Base-by-base conservation (phyloP, 2,888 invertebrate genomes). In the Brachycybe producta region DNA sequence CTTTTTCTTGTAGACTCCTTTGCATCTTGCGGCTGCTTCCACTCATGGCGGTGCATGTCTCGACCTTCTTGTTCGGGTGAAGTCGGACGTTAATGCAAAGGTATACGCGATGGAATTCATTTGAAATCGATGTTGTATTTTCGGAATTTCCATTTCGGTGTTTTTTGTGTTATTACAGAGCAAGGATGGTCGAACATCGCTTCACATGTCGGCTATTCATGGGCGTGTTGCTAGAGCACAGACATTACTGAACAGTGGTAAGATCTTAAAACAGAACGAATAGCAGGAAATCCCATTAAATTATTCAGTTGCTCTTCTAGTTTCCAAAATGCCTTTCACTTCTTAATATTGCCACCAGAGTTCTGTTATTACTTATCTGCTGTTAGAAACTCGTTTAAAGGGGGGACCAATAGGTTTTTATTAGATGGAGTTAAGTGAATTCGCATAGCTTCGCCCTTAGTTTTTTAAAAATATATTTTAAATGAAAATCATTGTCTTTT, bases 191-290 rank as follows among this genome's bases (percentile, higher is more conserved):
- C 65, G 75, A 44, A 76, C 77, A 3, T 73, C 78, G 1, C 67
- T 79, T 35, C 78, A 79, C 58, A 75, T 78, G 75, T 76, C 77
- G n/a, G 77, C 78, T 5, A 72, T 77, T 57, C 75, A 77, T 63
- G 78, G 78, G 21, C 67, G 77, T 57, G 77, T 77, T 60, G 74
- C 75, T 1, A 66, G 77, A 46, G 76, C 78, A 39, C 74, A 77
- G 64, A 73, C 70, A 39, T 65, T 79, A 43, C 71, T 78, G 19
- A 75, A 76, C 61, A 72, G 73, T 59, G 77, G 75, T 66, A 66
- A 61, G 50, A 7, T 13, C 13, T 26, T 34, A n/a, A n/a, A n/a
- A n/a, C n/a, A n/a, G n/a, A n/a, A n/a, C n/a, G n/a, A 11, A 30
- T 30, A 30, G 13, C 30, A 11, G 13, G 13, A 13, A 11, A 13